These are phyloP conservation scores for Parazoanthus swiftii DNA, from an alignment of 92 coral and sea anemone species.

Conservation along the genomic window DNA sequence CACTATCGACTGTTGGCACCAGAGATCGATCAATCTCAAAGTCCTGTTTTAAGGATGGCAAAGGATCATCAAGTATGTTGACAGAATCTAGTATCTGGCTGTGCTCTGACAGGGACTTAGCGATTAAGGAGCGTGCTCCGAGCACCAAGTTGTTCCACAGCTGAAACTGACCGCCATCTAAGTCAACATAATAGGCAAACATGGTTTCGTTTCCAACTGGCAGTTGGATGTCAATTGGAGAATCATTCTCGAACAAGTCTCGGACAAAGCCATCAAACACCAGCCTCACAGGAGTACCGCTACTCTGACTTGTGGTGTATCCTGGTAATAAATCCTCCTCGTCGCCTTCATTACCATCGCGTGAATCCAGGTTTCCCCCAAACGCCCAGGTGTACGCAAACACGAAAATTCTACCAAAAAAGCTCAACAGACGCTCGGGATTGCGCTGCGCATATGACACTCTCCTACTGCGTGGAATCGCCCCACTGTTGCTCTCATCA, in stretches of 20 bases:
- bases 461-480: conserved; percentile 41
- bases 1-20: conserved; percentile 92
- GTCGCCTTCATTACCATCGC: conserved; percentile 53
- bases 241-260: conserved; percentile 65
- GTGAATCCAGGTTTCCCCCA: conserved; percentile 74
- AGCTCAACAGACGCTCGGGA: conserved; percentile 59
- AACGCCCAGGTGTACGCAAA: conserved; percentile 97
- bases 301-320: background rate
- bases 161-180: conserved; percentile 85
- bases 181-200: conserved; percentile 82
- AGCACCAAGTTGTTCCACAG: conserved; percentile 90
- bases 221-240: conserved; percentile 54
- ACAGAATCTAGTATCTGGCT: conserved; percentile 72
- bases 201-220: conserved; percentile 79
- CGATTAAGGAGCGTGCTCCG: conserved; percentile 78
- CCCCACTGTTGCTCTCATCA: conserved; percentile 51
- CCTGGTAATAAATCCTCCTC: conserved; percentile 46
- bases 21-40: conserved; percentile 72
- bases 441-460: conserved; percentile 66
- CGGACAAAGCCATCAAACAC: conserved; percentile 76
- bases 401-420: conserved; percentile 78
- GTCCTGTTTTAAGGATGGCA: conserved; percentile 55
- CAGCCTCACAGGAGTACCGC: conserved; percentile 44
- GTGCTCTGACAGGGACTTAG: conserved; percentile 85
- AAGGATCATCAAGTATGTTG: conserved; percentile 64